Conservation (phyloP, 2,888 invertebrate genomes). For the Spialia ferax region DNA sequence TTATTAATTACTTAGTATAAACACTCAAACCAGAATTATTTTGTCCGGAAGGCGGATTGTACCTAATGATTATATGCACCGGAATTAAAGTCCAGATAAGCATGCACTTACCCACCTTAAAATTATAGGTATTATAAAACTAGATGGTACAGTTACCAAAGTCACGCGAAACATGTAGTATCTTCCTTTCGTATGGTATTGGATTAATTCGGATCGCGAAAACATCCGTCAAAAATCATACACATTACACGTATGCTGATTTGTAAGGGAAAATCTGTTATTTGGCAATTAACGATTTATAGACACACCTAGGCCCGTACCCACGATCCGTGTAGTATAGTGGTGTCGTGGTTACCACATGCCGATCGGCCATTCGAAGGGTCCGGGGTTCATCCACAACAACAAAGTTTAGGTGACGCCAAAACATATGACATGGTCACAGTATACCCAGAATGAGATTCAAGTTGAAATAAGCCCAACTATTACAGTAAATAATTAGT, state of each 20-base stretch:
- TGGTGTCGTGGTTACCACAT: too few species aligned
- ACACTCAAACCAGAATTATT: constrained; percentile 11
- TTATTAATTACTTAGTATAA: constrained; percentile 13
- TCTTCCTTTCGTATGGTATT: constrained; percentile 56
- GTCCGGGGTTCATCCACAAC: too few species aligned
- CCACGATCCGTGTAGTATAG: too few species aligned
- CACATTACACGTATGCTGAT: too few species aligned
- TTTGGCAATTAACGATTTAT: too few species aligned
- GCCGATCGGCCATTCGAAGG: too few species aligned
- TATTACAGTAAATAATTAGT: background rate
- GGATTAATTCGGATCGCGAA: constrained; percentile 58
- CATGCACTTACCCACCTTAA: background rate
- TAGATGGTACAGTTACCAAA: constrained; percentile 38
- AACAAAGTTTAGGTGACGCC: too few species aligned
- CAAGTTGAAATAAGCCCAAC: background rate
- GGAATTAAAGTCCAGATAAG: background rate
- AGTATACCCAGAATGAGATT: background rate
- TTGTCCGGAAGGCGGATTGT: background rate
- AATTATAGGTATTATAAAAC: constrained; percentile 23
- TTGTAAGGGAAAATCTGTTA: too few species aligned
- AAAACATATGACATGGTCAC: background rate
- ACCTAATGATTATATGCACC: background rate
- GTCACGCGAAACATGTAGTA: constrained; percentile 66
- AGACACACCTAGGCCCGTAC: too few species aligned
- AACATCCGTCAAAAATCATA: constrained; percentile 68